phyloP scores from a whole-genome alignment of 2,797 vertebrate species.

The Trematomus bernacchii region DNA sequence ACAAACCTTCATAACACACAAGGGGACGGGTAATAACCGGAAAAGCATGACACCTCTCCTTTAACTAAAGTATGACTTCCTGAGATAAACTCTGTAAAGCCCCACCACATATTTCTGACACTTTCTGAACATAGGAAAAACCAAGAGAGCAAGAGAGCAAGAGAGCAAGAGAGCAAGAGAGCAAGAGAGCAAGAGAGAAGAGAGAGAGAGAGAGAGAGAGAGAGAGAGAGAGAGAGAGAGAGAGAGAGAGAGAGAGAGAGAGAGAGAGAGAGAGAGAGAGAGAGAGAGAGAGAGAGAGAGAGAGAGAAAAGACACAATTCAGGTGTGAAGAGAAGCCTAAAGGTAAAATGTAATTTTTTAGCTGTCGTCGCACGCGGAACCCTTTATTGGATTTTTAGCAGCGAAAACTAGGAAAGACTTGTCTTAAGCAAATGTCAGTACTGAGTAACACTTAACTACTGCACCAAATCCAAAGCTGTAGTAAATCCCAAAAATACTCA shows the following conservation, averaged over 20 bases:
- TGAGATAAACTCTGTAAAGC: not conserved
- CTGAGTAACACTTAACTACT: too few relatives aligned
- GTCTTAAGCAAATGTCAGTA: too few relatives aligned
- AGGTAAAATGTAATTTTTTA: not conserved
- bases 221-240: not conserved
- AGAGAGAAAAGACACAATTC: not conserved
- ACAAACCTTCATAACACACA: too few relatives aligned
- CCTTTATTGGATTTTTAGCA: not conserved
- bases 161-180: not conserved
- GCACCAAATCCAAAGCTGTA: not conserved
- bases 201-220: not conserved
- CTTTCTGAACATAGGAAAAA: not conserved
- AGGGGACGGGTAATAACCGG: too few relatives aligned
- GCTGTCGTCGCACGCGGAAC: not conserved
- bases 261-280: not conserved
- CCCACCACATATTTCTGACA: not conserved
- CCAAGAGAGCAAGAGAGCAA: not conserved
- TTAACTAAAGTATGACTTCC: constrained; percentile 4
- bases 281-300: too few relatives aligned
- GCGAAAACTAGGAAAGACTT: not conserved
- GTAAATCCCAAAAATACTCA: not conserved
- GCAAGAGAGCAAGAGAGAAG: too few relatives aligned
- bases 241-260: not conserved
- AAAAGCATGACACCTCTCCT: too few relatives aligned
- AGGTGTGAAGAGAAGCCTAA: not conserved